Conservation (phyloP, 2,797 vertebrate genomes). For the Hyperoplus lanceolatus region DNA sequence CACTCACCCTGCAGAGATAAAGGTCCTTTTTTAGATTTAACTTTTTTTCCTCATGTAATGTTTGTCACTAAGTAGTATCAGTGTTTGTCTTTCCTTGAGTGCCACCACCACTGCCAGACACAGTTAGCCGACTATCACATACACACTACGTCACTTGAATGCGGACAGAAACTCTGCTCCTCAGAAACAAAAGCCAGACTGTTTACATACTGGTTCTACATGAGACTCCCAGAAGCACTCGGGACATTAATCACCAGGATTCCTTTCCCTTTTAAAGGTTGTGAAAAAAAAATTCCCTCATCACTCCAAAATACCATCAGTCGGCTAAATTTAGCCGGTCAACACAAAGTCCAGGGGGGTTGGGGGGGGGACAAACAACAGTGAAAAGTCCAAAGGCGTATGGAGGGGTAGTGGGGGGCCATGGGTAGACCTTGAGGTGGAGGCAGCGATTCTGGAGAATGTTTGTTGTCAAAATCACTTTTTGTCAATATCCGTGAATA, state of each 20-base stretch:
- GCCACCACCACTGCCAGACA: slow-evolving; percentile 55
- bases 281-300: slow-evolving; percentile 49
- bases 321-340: slow-evolving; percentile 68
- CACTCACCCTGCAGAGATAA: background rate
- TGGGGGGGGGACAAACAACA: slow-evolving; percentile 34
- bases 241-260: slow-evolving; percentile 72
- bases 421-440: too few species aligned
- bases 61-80: slow-evolving; percentile 39
- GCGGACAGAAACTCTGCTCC: slow-evolving; percentile 77
- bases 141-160: slow-evolving; percentile 71
- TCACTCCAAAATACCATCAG: slow-evolving; percentile 57
- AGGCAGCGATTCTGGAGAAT: too few species aligned
- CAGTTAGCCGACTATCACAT: slow-evolving; percentile 54
- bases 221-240: slow-evolving; percentile 65
- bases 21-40: background rate
- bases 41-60: background rate
- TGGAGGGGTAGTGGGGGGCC: slow-evolving; percentile 14
- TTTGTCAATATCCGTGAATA: too few species aligned
- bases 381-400: slow-evolving; percentile 51
- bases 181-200: slow-evolving; percentile 83
- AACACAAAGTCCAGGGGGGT: slow-evolving; percentile 29
- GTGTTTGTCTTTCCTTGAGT: slow-evolving; percentile 44
- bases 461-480: too few species aligned
- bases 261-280: slow-evolving; percentile 80
- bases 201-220: slow-evolving; percentile 78